Conservation (phyloP, 2,888 invertebrate genomes). For the Trissolcus brochymenae region DNA sequence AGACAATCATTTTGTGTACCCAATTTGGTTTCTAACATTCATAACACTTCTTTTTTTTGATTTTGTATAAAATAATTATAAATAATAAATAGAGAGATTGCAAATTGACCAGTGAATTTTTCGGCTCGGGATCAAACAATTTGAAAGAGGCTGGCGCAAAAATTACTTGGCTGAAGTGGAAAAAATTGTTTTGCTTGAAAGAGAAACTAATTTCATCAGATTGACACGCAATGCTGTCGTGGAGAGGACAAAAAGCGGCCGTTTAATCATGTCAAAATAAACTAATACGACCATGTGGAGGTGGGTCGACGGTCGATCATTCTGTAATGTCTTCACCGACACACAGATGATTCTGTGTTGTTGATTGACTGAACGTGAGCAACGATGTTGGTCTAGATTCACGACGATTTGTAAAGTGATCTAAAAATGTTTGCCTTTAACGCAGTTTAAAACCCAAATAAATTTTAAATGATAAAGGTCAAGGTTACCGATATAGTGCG, state of each 20-base stretch:
- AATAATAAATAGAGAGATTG: too few relatives aligned
- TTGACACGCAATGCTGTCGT: background rate
- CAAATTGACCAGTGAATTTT: too few relatives aligned
- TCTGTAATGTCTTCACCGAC: conserved; percentile 15
- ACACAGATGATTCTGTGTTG: conserved; percentile 25
- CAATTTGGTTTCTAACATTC: too few relatives aligned
- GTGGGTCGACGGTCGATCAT: conserved; percentile 40
- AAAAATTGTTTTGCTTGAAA: background rate
- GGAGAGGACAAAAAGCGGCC: conserved; percentile 10
- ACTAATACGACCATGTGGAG: conserved; percentile 21
- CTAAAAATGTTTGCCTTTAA: conserved; percentile 20
- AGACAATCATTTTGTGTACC: too few relatives aligned
- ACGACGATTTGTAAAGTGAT: conserved; percentile 13
- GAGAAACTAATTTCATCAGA: conserved; percentile 4
- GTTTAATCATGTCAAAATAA: conserved; percentile 34
- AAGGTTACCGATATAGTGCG: conserved; percentile 3
- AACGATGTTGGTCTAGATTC: conserved; percentile 32
- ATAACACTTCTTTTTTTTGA: too few relatives aligned
- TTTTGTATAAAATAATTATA: too few relatives aligned
- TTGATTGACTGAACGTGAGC: conserved; percentile 30
- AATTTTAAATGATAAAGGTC: conserved; percentile 17
- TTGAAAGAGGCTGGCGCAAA: too few relatives aligned
- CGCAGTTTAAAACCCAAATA: conserved; percentile 8
- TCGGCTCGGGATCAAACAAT: too few relatives aligned
- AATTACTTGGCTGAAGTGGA: too few relatives aligned